Percentiles rank a stretch among this genome's conserved stretches.
phyloP scores from a whole-genome alignment of 2,888 invertebrate species.

The Marronus borbonicus region DNA sequence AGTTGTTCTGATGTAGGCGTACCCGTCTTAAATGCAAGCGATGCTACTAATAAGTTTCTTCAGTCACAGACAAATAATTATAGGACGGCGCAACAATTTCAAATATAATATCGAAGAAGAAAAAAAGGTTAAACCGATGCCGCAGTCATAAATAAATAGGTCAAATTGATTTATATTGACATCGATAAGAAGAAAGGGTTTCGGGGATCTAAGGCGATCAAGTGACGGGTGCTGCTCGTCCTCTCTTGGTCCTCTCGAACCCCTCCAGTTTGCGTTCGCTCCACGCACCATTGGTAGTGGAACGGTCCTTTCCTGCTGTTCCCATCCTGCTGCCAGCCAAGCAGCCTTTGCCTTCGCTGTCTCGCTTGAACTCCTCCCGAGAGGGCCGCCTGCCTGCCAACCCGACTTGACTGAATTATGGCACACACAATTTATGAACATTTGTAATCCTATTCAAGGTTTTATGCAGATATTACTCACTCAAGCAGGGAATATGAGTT shows the following conservation, averaged over 20 bases:
- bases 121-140: conserved; percentile 47
- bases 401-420: conserved; percentile 69
- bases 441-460: conserved; percentile 72
- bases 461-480: conserved; percentile 72
- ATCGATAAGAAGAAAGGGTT: conserved; percentile 54
- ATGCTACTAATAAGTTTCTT: background rate
- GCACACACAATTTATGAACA: conserved; percentile 71
- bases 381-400: conserved; percentile 55
- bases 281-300: conserved; percentile 50
- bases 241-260: conserved; percentile 49
- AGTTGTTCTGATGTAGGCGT: background rate
- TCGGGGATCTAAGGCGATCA: conserved; percentile 52
- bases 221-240: conserved; percentile 51
- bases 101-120: conserved; percentile 15
- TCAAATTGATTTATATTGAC: conserved; percentile 54
- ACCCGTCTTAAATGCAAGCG: background rate
- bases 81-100: background rate
- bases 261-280: conserved; percentile 42
- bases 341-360: conserved; percentile 49
- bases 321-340: conserved; percentile 41
- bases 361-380: conserved; percentile 56
- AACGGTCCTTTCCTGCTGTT: conserved; percentile 43
- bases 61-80: conserved; percentile 9
- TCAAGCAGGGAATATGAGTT: conserved; percentile 72
- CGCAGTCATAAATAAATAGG: conserved; percentile 53